These are phyloP conservation scores for Myotis planiceps DNA, from an alignment of 2,797 vertebrate species.

Conservation along the genomic window DNA sequence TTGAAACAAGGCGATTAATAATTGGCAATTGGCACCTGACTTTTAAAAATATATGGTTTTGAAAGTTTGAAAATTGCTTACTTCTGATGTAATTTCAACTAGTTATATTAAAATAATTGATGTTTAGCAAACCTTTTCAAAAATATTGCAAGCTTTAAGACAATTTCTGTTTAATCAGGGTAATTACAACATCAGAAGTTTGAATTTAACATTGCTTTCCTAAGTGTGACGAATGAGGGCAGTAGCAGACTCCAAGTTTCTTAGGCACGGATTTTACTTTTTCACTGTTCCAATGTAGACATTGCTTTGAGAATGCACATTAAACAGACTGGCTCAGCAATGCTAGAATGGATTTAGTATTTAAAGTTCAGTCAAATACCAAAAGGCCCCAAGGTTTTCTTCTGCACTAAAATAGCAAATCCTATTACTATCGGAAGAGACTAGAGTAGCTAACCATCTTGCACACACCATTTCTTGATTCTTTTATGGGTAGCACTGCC, in stretches of 20 bases:
- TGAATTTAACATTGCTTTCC: background rate
- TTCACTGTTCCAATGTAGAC: background rate
- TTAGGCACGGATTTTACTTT: background rate
- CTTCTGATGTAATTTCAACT: conserved; percentile 13
- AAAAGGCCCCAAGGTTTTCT: conserved; percentile 75
- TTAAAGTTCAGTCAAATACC: conserved; percentile 82
- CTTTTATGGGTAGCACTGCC: background rate
- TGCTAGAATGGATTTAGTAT: conserved; percentile 61
- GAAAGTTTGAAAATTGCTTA: conserved; percentile 10
- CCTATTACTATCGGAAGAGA: conserved; percentile 55
- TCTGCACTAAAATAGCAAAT: conserved; percentile 72
- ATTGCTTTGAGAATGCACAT: conserved; percentile 37
- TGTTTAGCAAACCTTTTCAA: background rate
- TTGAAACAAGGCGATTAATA: background rate
- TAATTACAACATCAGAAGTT: background rate
- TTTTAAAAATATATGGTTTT: background rate
- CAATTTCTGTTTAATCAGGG: background rate
- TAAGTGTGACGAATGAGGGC: background rate
- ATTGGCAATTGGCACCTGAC: background rate
- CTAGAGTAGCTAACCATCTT: conserved; percentile 31
- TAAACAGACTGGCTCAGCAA: conserved; percentile 50
- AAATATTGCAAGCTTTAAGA: background rate
- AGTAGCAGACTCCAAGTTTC: conserved; percentile 11
- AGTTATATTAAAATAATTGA: background rate
- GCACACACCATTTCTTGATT: background rate